Percentiles rank a stretch among this genome's conserved stretches.
Evolutionary conservation across 2,888 invertebrate genomes (phyloP).

Genomic region (Epistrophe eligans): DNA sequence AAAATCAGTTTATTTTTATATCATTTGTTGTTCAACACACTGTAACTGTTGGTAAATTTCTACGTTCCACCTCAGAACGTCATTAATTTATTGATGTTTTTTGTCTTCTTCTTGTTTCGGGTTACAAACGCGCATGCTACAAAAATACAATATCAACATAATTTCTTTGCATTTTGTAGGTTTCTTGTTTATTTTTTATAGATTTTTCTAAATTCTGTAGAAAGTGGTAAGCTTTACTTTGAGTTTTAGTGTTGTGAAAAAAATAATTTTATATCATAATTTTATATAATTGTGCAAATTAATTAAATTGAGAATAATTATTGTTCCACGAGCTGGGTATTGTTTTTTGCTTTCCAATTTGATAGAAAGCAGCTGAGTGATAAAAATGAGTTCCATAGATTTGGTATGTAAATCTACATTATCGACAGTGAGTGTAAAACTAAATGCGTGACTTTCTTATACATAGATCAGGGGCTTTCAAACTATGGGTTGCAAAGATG

Average conservation of each 20-base stretch:
- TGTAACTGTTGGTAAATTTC: too few species aligned
- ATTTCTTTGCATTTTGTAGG: too few species aligned
- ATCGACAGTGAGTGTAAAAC: conserved; percentile 38
- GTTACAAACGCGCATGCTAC: too few species aligned
- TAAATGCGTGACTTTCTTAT: not conserved
- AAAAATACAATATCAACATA: too few species aligned
- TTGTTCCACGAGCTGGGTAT: not conserved
- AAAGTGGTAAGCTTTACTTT: not conserved
- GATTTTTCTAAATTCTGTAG: too few species aligned
- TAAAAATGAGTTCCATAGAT: conserved; percentile 43
- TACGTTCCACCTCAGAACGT: too few species aligned
- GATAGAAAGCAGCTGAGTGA: conserved; percentile 24
- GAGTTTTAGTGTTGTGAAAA: not conserved
- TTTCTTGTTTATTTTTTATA: too few species aligned
- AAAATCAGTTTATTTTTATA: too few species aligned
- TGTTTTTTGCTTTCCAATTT: not conserved
- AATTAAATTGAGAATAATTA: not conserved
- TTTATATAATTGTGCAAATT: not conserved
- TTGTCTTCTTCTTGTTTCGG: too few species aligned
- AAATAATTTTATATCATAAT: not conserved
- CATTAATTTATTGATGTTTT: too few species aligned
- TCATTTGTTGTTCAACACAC: too few species aligned
- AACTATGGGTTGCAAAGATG: conserved; percentile 83
- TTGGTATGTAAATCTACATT: conserved; percentile 29
- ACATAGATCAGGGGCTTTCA: conserved; percentile 81